phyloP scores from a whole-genome alignment of 2,113 vertebrate genomes.

The Tragelaphus scriptus region DNA sequence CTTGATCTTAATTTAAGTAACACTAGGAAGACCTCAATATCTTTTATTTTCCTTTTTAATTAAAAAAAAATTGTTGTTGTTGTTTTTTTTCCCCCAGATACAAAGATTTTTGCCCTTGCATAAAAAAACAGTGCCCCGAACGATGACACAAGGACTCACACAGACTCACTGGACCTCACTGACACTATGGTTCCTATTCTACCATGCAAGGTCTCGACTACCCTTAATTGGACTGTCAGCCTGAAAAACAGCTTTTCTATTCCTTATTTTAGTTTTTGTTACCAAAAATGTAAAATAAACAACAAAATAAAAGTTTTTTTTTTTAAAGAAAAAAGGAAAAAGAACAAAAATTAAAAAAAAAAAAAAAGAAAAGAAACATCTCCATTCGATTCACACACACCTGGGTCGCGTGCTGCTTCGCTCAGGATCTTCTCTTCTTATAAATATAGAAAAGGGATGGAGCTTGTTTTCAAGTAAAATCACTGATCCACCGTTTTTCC shows the following conservation, averaged over 20 bases:
- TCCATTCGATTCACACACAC: conserved; percentile 81
- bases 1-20: conserved; percentile 89
- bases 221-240: conserved; percentile 84
- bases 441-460: conserved; percentile 83
- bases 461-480: conserved; percentile 83
- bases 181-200: conserved; percentile 89
- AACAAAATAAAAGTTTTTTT: conserved; percentile 80
- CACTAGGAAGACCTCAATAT: conserved; percentile 90
- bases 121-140: conserved; percentile 92
- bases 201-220: conserved; percentile 87
- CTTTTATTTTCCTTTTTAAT: conserved; percentile 87
- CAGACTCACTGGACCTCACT: conserved; percentile 93
- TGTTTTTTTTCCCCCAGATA: conserved; percentile 80
- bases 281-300: conserved; percentile 83
- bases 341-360: conserved; percentile 57
- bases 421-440: conserved; percentile 80
- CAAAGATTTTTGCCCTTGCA: conserved; percentile 88
- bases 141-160: conserved; percentile 92
- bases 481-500: conserved; percentile 70
- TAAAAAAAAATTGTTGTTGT: conserved; percentile 78
- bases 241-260: conserved; percentile 85
- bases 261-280: conserved; percentile 86
- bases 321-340: conserved; percentile 30
- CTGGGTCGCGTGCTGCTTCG: conserved; percentile 80
- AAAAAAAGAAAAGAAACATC: conserved; percentile 78